Percentiles rank a stretch among this genome's conserved stretches.
Conservation (phyloP, 2,888 invertebrate genomes). For the Polymixis lichenea region DNA sequence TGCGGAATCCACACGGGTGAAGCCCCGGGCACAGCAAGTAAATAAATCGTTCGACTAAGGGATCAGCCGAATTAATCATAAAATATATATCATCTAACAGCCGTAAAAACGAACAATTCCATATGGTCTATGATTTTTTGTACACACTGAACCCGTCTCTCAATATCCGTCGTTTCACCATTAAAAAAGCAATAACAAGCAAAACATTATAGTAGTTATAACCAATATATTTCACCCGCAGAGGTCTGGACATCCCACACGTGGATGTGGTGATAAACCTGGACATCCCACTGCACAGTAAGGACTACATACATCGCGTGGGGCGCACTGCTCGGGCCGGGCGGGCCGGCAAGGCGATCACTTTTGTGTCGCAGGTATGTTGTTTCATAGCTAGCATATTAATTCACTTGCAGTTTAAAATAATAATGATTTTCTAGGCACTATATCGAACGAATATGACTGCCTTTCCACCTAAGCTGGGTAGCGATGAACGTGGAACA, state of each 20-base stretch:
- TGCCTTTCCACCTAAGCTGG: not conserved
- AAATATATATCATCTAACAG: too few species aligned
- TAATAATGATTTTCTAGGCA: not conserved
- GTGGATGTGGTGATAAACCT: constrained; percentile 99
- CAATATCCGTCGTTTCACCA: too few species aligned
- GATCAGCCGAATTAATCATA: too few species aligned
- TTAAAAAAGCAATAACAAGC: too few species aligned
- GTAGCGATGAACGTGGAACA: not conserved
- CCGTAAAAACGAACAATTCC: too few species aligned
- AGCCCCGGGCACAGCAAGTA: too few species aligned
- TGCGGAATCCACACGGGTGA: too few species aligned
- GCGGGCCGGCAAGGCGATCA: constrained; percentile 97
- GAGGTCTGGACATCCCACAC: constrained; percentile 99
- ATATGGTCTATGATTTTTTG: too few species aligned
- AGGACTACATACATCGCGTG: constrained; percentile 99
- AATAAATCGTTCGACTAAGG: too few species aligned
- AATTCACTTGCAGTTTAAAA: not conserved
- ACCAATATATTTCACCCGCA: constrained; percentile 72
- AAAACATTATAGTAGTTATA: too few species aligned
- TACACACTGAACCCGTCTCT: too few species aligned
- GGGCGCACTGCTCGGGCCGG: constrained; percentile 99
- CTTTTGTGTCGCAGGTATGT: constrained; percentile 97
- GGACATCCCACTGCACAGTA: constrained; percentile 99
- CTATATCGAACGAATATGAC: not conserved
- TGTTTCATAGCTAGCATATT: not conserved